phyloP scores from a whole-genome alignment of 2,113 vertebrate species.

The Riparia riparia region DNA sequence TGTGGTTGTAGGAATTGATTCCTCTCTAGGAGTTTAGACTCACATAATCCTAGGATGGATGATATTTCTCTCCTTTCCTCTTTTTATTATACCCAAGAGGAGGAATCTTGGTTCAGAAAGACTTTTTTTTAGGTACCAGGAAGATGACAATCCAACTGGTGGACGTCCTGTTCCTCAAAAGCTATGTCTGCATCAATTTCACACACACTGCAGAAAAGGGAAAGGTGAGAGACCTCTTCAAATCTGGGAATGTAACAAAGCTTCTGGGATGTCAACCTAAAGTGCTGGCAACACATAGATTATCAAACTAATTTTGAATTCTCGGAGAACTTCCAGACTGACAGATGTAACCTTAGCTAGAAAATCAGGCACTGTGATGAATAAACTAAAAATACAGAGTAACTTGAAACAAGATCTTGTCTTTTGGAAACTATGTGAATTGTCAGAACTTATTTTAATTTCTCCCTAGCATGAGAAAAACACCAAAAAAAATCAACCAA shows the following conservation, averaged over 20 bases:
- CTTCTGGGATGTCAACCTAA: not conserved
- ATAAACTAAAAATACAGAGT: not conserved
- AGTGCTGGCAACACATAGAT: not conserved
- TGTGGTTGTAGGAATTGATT: not conserved
- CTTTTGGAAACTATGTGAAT: not conserved
- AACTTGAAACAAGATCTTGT: not conserved
- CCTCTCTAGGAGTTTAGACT: not conserved
- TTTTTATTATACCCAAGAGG: not conserved
- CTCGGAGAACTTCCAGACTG: constrained; percentile 18
- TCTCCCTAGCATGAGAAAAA: not conserved
- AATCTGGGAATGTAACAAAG: not conserved
- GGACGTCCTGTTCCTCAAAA: not conserved
- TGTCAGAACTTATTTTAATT: not conserved
- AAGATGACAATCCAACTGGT: not conserved
- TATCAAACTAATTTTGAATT: not conserved
- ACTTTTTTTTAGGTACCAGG: not conserved
- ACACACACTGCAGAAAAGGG: not conserved
- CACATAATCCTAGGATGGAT: not conserved
- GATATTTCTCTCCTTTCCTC: not conserved
- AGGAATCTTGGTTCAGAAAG: not conserved
- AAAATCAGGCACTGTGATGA: not conserved
- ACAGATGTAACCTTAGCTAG: not conserved
- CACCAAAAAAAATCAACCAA: not conserved
- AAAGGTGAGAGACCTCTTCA: not conserved
- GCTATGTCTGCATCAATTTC: not conserved